Conservation (phyloP, 2,797 vertebrate species). For the Austrolebias charrua region DNA sequence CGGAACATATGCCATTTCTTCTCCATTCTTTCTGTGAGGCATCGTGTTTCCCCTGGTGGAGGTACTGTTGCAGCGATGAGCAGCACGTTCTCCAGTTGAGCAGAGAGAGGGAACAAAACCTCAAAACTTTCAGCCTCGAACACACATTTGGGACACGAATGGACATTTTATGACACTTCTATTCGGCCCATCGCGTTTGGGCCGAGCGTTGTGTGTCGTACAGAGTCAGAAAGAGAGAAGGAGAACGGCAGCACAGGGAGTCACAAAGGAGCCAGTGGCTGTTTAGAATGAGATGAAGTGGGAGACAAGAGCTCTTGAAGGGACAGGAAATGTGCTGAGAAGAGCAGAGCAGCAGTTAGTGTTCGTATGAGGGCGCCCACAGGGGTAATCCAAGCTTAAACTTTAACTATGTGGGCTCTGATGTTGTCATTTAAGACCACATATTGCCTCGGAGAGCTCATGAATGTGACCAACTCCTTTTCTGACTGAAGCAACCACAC, state of each 20-base stretch:
- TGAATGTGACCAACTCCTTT: constrained; percentile 37
- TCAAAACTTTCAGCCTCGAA: constrained; percentile 60
- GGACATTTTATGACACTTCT: constrained; percentile 74
- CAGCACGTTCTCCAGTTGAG: constrained; percentile 48
- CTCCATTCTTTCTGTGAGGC: constrained; percentile 34
- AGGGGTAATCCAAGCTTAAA: constrained; percentile 55
- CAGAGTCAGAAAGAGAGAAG: constrained; percentile 42
- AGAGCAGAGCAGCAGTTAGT: constrained; percentile 65
- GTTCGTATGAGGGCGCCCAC: constrained; percentile 40
- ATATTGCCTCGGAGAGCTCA: constrained; percentile 37
- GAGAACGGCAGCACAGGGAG: constrained; percentile 50
- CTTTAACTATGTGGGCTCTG: constrained; percentile 55
- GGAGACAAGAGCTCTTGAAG: constrained; percentile 54
- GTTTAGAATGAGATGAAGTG: constrained; percentile 64
- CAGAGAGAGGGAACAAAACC: constrained; percentile 36
- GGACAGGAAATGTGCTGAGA: constrained; percentile 67
- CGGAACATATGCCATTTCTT: constrained; percentile 49
- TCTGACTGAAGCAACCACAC: constrained; percentile 24
- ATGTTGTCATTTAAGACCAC: constrained; percentile 54
- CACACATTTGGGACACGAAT: constrained; percentile 67
- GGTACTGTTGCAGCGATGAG: constrained; percentile 54
- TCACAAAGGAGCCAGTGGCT: constrained; percentile 51
- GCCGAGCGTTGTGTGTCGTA: constrained; percentile 53
- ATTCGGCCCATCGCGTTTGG: constrained; percentile 62
- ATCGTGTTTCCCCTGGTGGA: constrained; percentile 44